Evolutionary conservation across 92 coral and sea anemone genomes (phyloP), one percentile per base, ranked within the genome.

Genomic region (Umimayanthus chanpuru): DNA sequence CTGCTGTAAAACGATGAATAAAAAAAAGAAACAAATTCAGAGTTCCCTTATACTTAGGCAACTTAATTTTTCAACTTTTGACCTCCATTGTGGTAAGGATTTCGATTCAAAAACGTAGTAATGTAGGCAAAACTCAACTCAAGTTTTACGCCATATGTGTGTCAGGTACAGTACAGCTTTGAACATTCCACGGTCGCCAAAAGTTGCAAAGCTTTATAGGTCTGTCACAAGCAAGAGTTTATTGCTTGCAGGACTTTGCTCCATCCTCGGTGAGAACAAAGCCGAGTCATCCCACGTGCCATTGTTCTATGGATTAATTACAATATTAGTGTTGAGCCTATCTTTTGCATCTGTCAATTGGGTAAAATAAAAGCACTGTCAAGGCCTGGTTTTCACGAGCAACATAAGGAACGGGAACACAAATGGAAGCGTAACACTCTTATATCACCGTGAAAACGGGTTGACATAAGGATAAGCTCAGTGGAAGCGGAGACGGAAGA

Each of bases 171-270:
- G 7, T 61, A 8, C 68, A 16, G 68, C 21, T 61, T 61, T 6
- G 21, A 32, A 32, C 36, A 32, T 32, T 61, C 0, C 23, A 47
- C 58, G 12, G 68, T 61, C 7, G 6, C 4, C 21, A 21, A 15
- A 23, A 78, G 41, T 40, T 47, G 40, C 2, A 11, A 26, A 81
- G 47, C 43, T 29, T 89, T 83, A 92, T 84, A 92, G 55, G 77
- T 92, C 94, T 44, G 94, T 92, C 28, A 92, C 94, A n/a, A 85
- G 90, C 14, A 92, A 76, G 21, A 89, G 92, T 85, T 83, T 83
- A 30, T 86, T 92, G 86, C 94, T 89, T 12, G 92, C 73, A 49
- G 92, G 90, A 80, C 90, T 92, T 78, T 92, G 90, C 73, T 92
- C 94, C 90, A 86, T 64, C 77, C 66, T 81, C 12, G 94, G 94